Evolutionary conservation across 2,113 vertebrate genomes (phyloP), one percentile per base, ranked within the genome.

Genomic region (Erpornis zantholeuca): DNA sequence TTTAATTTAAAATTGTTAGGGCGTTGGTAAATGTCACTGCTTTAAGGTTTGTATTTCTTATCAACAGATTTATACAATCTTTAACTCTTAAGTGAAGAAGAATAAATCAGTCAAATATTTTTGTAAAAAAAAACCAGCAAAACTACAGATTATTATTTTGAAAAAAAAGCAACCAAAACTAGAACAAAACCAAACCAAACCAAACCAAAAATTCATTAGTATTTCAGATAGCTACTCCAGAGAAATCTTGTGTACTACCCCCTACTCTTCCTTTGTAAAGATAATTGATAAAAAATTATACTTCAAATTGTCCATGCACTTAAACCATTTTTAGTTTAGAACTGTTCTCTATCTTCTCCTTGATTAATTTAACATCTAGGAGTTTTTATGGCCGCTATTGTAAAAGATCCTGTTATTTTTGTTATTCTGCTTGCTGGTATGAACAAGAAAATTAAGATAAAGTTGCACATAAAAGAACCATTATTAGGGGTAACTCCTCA

Each of bases 11-110:
- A 88, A 8, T 31, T 59, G 24, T 44, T 72, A 54, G 21, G 11
- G 3, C n/a, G 56, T 23, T 49, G 44, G 60, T 61, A 76, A 14
- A 0, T 45, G 18, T 73, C 0, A 0, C 35, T 57, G 15, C 38
- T 44, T 64, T 77, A 72, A 54, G 23, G 9, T 89, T 63, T 54
- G 20, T 19, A 33, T 15, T 50, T 16, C 7, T 80, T 80, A 57
- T 73, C 5, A 31, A 36, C 22, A 80, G 44, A 75, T 45, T 21
- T 75, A 36, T 47, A 36, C 90, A 78, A 65, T 49, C 12, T 68
- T 60, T 73, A 68, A 60, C 27, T 66, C 28, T 70, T 33, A 64
- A 20, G 4, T 28, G 33, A 60, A 82, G 50, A 66, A 65, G 3
- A 47, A 11, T 49, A 71, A 52, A 76, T 38, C 22, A 72, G 56